A percentile compares a stretch with the other conserved stretches of the same genome.
phyloP scores from a whole-genome alignment of 2,888 invertebrate genomes.

The Catocala nupta region DNA sequence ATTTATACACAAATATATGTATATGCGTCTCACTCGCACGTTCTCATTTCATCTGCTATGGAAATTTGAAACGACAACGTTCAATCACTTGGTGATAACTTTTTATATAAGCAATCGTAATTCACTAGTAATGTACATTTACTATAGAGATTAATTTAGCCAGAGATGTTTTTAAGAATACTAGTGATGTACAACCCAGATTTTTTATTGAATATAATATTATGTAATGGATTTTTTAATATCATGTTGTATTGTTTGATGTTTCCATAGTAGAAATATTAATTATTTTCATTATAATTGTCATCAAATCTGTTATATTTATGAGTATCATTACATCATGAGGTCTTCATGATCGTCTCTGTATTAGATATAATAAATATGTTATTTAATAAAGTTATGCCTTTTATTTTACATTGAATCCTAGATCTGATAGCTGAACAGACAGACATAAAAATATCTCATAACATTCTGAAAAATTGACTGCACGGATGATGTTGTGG shows the following conservation, averaged over 20 bases:
- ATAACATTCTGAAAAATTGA: too few species aligned
- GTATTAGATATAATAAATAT: constrained; percentile 70
- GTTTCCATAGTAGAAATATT: constrained; percentile 39
- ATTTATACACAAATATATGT: constrained; percentile 48
- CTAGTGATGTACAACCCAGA: too few species aligned
- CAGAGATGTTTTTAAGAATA: background rate
- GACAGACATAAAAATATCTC: too few species aligned
- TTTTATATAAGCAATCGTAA: too few species aligned
- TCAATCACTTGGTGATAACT: background rate
- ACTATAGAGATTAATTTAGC: too few species aligned
- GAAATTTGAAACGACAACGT: constrained; percentile 31
- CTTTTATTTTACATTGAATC: constrained; percentile 16
- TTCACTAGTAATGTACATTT: too few species aligned
- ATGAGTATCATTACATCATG: constrained; percentile 54
- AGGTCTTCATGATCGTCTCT: constrained; percentile 61
- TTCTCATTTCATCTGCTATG: constrained; percentile 32
- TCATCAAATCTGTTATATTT: constrained; percentile 56
- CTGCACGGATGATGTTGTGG: too few species aligned
- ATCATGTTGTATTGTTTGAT: constrained; percentile 25
- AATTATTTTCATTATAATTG: constrained; percentile 37
- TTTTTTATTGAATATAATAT: too few species aligned
- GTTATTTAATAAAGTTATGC: constrained; percentile 53
- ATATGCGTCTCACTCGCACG: constrained; percentile 52
- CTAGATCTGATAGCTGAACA: background rate
- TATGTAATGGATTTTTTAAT: background rate